Evolutionary conservation across 2,797 vertebrate species (phyloP), one percentile per base, ranked within the genome.

Genomic region (Gephyroberyx darwinii): DNA sequence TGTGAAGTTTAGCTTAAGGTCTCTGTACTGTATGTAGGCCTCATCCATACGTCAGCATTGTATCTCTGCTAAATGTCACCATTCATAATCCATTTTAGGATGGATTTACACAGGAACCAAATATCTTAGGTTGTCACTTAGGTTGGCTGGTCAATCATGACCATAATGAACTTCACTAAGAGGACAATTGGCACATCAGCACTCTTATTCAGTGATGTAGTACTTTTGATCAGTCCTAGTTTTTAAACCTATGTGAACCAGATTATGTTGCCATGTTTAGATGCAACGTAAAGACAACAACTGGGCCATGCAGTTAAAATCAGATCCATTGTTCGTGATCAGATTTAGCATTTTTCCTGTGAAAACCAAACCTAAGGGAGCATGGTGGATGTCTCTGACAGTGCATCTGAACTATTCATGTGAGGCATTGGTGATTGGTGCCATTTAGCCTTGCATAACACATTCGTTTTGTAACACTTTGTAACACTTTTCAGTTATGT

Each of bases 41-140:
- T 63, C 30, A 53, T 66, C 57, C 47, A 33, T 59, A 54, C 86
- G 82, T 89, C 55, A 45, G 67, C 84, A 71, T 74, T 78, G 62
- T 58, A 69, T 79, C 84, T 88, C 81, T 65, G 86, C 84, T 93
- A 86, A 84, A 86, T 83, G 81, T 77, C 83, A 86, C 82, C 87
- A 83, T 84, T 89, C 82, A 60, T 48, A 69, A 69, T 83, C 74
- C 70, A 55, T 63, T 35, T 35, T 3, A 53, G 65, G 64, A 71
- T 65, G 63, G 69, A 54, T 64, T 78, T 77, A 71, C 58, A 62
- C 47, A 37, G 48, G 48, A 39, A 64, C 48, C 26, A 33, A 51
- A 63, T 7, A n/a, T 31, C 0, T n/a, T 50, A 2, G 45, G 26
- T 26, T 26, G 26, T 26, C 26, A 26, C 2, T 26, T 26, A 26